phyloP scores from a whole-genome alignment of 2,113 vertebrate genomes.

The Podocnemis expansa region DNA sequence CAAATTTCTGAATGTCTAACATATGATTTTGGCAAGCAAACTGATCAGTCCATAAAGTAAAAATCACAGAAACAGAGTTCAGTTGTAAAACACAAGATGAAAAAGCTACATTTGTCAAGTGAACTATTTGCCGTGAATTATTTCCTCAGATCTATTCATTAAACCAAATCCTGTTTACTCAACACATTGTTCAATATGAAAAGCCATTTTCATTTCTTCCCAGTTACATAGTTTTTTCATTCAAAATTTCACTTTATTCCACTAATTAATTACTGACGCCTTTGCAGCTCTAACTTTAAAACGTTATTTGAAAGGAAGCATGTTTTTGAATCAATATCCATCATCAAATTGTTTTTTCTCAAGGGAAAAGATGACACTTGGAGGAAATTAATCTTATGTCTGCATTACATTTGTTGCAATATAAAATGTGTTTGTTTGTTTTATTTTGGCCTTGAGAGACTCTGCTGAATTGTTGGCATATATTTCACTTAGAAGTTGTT shows the following conservation, averaged over 20 bases:
- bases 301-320: slow-evolving; percentile 42
- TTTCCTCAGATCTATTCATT: not conserved
- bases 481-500: not conserved
- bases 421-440: not conserved
- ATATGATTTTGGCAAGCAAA: not conserved
- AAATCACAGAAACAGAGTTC: not conserved
- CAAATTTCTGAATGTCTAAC: not conserved
- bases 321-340: slow-evolving; percentile 57
- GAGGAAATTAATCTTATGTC: slow-evolving; percentile 46
- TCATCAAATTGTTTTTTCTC: slow-evolving; percentile 36
- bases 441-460: not conserved
- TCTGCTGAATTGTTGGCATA: not conserved
- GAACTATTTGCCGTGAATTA: slow-evolving; percentile 20
- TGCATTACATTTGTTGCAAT: not conserved
- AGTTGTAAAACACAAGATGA: not conserved
- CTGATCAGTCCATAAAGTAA: not conserved
- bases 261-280: slow-evolving; percentile 50
- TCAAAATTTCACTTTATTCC: slow-evolving; percentile 53
- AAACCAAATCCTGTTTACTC: slow-evolving; percentile 32
- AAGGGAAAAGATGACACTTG: slow-evolving; percentile 7
- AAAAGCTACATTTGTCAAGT: slow-evolving; percentile 28
- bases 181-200: slow-evolving; percentile 27
- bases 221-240: slow-evolving; percentile 28
- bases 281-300: slow-evolving; percentile 49
- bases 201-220: not conserved